phyloP scores from a whole-genome alignment of 2,113 vertebrate species.

The Epinephelus cyanopodus region DNA sequence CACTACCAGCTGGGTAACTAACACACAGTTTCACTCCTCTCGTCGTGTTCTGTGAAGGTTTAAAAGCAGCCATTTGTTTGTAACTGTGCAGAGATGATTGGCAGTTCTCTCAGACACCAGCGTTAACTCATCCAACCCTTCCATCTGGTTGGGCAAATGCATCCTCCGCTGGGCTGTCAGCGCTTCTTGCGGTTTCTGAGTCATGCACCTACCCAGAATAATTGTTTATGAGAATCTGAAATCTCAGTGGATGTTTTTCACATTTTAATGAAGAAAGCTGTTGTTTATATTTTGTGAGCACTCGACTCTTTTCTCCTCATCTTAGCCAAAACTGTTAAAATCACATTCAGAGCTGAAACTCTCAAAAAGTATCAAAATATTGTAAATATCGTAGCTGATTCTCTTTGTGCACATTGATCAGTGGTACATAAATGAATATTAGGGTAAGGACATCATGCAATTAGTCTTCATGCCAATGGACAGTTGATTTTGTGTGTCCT shows the following conservation, averaged over 20 bases:
- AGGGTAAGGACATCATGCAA: too few relatives aligned
- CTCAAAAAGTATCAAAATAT: neutral
- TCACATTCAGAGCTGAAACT: neutral
- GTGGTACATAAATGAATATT: too few relatives aligned
- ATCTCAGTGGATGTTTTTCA: conserved; percentile 14
- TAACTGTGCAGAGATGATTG: neutral
- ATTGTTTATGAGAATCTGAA: neutral
- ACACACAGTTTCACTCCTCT: neutral
- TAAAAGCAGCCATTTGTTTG: neutral
- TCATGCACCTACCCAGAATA: neutral
- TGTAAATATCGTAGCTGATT: neutral
- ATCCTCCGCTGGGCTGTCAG: neutral
- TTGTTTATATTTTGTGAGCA: too few relatives aligned
- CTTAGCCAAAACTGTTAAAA: neutral
- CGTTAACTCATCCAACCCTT: neutral
- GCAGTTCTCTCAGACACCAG: neutral
- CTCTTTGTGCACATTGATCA: neutral
- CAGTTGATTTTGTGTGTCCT: too few relatives aligned
- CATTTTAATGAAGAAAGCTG: neutral
- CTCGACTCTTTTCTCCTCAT: neutral
- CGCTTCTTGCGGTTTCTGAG: neutral
- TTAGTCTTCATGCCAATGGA: too few relatives aligned
- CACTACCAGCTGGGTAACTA: conserved; percentile 97
- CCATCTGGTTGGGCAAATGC: neutral
- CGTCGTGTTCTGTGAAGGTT: neutral